phyloP scores from a whole-genome alignment of 2,113 vertebrate species.

The Alexandromys fortis region DNA sequence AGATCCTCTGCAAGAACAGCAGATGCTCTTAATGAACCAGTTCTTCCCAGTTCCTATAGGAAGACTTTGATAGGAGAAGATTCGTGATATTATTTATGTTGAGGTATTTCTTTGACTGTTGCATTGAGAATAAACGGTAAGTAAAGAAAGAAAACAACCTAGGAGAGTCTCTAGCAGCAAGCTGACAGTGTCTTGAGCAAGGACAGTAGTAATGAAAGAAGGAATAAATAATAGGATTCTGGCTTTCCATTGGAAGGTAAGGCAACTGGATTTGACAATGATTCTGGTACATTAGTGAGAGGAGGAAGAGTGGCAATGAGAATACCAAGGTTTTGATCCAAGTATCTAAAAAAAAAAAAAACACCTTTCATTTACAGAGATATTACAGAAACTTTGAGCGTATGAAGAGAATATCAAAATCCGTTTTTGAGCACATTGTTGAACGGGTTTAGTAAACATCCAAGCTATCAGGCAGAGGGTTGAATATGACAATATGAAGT shows the following conservation, averaged over 20 bases:
- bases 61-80: neutral
- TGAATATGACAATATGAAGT: neutral
- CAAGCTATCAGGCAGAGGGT: neutral
- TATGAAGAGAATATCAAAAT: neutral
- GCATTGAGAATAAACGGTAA: neutral
- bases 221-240: neutral
- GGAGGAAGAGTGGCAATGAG: neutral
- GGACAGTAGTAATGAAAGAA: neutral
- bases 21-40: rapidly evolving
- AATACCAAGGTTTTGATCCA: neutral
- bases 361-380: neutral
- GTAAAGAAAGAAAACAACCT: neutral
- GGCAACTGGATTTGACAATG: neutral
- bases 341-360: neutral
- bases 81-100: neutral
- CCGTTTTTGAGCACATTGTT: neutral
- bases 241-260: neutral
- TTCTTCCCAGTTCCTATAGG: neutral
- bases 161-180: neutral
- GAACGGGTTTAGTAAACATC: neutral
- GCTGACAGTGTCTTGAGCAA: neutral
- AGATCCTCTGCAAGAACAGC: neutral
- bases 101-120: neutral
- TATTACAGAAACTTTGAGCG: neutral
- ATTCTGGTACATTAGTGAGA: neutral